Evolutionary conservation across 2,797 vertebrate genomes (phyloP).

Genomic region (Crenichthys baileyi): DNA sequence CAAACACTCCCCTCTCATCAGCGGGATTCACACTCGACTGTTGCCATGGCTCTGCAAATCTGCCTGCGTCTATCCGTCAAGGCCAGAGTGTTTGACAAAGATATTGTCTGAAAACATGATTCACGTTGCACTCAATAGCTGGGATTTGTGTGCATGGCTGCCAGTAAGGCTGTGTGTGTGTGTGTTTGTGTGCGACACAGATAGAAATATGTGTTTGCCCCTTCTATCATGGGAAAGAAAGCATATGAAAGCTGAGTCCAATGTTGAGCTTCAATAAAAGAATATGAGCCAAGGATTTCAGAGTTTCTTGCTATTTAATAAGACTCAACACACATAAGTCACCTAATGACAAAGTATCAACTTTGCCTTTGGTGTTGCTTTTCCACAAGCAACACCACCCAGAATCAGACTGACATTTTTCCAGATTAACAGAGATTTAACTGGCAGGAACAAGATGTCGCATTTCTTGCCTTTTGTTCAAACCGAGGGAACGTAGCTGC

Average conservation of each 20-base stretch:
- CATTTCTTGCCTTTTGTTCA: slow-evolving; percentile 66
- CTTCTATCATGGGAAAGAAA: slow-evolving; percentile 53
- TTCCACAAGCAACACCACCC: slow-evolving; percentile 22
- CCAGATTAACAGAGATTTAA: slow-evolving; percentile 32
- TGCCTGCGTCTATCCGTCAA: slow-evolving; percentile 74
- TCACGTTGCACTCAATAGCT: slow-evolving; percentile 68
- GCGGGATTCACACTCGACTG: slow-evolving; percentile 72
- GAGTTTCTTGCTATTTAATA: slow-evolving; percentile 23
- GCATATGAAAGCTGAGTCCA: slow-evolving; percentile 72
- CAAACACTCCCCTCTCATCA: slow-evolving; percentile 64
- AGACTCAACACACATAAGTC: not conserved
- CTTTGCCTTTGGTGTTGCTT: slow-evolving; percentile 5
- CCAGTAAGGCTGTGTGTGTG: slow-evolving; percentile 9
- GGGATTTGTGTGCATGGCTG: slow-evolving; percentile 16
- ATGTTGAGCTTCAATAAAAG: slow-evolving; percentile 69
- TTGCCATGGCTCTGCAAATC: slow-evolving; percentile 81
- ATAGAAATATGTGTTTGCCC: slow-evolving; percentile 57
- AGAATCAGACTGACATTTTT: slow-evolving; percentile 40
- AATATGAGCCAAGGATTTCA: slow-evolving; percentile 54
- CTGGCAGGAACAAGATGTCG: slow-evolving; percentile 67
- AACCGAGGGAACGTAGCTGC: slow-evolving; percentile 64
- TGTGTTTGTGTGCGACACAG: slow-evolving; percentile 26
- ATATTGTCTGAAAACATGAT: slow-evolving; percentile 76
- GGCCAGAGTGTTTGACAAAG: slow-evolving; percentile 79
- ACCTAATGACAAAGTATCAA: not conserved